phyloP scores from a whole-genome alignment of 2,797 vertebrate genomes.

The Phrynocephalus guinanensis region DNA sequence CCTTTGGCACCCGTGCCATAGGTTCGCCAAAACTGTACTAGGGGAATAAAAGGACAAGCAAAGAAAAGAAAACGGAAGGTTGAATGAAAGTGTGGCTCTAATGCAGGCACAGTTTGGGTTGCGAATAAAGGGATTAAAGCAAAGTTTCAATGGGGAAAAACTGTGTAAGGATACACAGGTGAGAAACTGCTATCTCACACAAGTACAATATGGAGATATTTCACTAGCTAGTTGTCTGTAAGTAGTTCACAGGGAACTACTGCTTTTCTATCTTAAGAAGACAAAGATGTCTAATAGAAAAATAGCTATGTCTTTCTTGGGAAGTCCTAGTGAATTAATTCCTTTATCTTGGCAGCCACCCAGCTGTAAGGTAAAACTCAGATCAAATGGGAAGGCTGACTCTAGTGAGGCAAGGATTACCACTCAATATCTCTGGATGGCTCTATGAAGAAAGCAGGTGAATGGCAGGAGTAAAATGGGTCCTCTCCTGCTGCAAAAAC shows the following conservation, averaged over 20 bases:
- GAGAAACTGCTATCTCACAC: neutral
- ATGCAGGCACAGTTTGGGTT: neutral
- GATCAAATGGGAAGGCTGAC: conserved; percentile 6
- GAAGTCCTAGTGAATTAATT: conserved; percentile 24
- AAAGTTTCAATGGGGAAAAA: neutral
- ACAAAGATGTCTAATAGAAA: conserved; percentile 2
- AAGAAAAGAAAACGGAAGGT: neutral
- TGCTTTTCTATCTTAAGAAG: neutral
- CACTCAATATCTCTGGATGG: conserved; percentile 13
- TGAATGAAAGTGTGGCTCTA: neutral
- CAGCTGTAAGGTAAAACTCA: neutral
- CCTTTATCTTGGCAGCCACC: neutral
- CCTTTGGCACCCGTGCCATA: too few relatives aligned
- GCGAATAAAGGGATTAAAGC: neutral
- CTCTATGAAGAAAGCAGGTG: fast-evolving
- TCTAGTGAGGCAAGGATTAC: neutral
- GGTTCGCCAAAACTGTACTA: neutral
- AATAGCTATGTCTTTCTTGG: neutral
- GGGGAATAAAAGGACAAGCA: neutral
- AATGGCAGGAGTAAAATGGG: neutral
- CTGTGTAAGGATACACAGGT: neutral
- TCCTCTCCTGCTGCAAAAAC: neutral
- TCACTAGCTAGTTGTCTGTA: neutral
- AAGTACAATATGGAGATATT: neutral
- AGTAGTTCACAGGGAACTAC: neutral